Conservation (phyloP, 1,140 invertebrate species). For the Delia radicum region DNA sequence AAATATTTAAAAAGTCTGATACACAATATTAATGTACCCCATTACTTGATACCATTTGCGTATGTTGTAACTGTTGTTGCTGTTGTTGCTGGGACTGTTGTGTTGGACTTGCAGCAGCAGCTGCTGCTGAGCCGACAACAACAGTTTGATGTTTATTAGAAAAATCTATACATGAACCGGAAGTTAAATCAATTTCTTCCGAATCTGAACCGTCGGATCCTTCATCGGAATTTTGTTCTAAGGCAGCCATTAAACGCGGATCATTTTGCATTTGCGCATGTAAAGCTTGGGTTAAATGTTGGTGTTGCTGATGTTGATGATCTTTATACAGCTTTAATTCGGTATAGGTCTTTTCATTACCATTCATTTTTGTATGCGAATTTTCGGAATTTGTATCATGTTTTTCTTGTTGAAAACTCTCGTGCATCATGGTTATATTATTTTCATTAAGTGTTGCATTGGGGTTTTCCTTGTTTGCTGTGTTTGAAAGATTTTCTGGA, state of each 20-base stretch:
- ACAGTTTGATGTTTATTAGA: slow-evolving; percentile 42
- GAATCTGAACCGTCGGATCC: slow-evolving; percentile 49
- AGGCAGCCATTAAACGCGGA: slow-evolving; percentile 33
- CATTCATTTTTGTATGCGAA: slow-evolving; percentile 18
- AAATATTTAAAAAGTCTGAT: not conserved
- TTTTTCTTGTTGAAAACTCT: slow-evolving; percentile 46
- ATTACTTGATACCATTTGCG: slow-evolving; percentile 2
- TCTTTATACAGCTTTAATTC: slow-evolving; percentile 54
- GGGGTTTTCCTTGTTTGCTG: slow-evolving; percentile 20
- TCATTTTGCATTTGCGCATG: slow-evolving; percentile 24
- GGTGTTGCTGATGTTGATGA: slow-evolving; percentile 24
- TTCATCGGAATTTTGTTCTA: slow-evolving; percentile 32
- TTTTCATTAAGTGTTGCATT: not conserved
- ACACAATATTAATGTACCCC: slow-evolving; percentile 17
- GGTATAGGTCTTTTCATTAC: slow-evolving; percentile 50
- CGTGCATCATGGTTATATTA: slow-evolving; percentile 54
- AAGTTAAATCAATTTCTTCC: slow-evolving; percentile 54
- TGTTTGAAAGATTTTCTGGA: slow-evolving; percentile 45
- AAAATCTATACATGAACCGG: slow-evolving; percentile 54
- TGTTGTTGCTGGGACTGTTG: slow-evolving; percentile 31
- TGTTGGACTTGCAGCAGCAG: not conserved
- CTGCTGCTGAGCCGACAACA: slow-evolving; percentile 15
- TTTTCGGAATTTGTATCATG: slow-evolving; percentile 10
- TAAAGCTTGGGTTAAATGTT: slow-evolving; percentile 18
- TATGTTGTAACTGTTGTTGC: not conserved